Evolutionary conservation across 37 sponge, comb jelly and placozoan species (phyloP).

Genomic region (Diacarnus erythraeanus): DNA sequence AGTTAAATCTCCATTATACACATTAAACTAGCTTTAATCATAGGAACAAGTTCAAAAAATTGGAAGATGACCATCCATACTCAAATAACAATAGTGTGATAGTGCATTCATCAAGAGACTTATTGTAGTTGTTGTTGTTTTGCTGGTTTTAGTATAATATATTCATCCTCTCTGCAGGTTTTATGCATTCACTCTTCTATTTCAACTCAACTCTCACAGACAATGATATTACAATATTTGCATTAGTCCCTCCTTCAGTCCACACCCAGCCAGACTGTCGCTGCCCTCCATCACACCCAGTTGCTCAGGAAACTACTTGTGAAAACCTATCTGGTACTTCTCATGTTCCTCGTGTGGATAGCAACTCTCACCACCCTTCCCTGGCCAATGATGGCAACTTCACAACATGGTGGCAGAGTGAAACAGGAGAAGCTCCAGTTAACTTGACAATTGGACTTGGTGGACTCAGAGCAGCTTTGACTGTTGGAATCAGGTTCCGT

Average conservation of each 20-base stretch:
- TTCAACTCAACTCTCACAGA: slow-evolving; percentile 52
- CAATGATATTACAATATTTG: slow-evolving; percentile 34
- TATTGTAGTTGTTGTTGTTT: not conserved
- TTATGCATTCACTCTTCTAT: slow-evolving; percentile 49
- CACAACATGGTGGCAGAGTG: slow-evolving; percentile 77
- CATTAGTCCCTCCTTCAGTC: slow-evolving; percentile 13
- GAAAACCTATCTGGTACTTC: slow-evolving; percentile 3
- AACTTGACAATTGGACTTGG: slow-evolving; percentile 62
- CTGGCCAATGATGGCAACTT: slow-evolving; percentile 45
- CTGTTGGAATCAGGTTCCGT: slow-evolving; percentile 44
- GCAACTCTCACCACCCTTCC: slow-evolving; percentile 33
- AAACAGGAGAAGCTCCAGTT: slow-evolving; percentile 36
- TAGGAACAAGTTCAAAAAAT: no score
- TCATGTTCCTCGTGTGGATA: slow-evolving; percentile 43
- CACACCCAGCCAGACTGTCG: slow-evolving; percentile 55
- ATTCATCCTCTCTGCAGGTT: slow-evolving; percentile 34
- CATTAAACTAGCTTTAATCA: no score
- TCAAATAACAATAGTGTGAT: no score
- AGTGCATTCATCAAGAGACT: no score
- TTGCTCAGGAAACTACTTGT: slow-evolving; percentile 26
- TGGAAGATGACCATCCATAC: no score
- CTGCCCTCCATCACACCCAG: slow-evolving; percentile 68
- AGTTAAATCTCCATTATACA: no score
- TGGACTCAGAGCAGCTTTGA: slow-evolving; percentile 45
- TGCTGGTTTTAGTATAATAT: not conserved